phyloP scores from a whole-genome alignment of 2,113 vertebrate species.

The Polypterus bichir region DNA sequence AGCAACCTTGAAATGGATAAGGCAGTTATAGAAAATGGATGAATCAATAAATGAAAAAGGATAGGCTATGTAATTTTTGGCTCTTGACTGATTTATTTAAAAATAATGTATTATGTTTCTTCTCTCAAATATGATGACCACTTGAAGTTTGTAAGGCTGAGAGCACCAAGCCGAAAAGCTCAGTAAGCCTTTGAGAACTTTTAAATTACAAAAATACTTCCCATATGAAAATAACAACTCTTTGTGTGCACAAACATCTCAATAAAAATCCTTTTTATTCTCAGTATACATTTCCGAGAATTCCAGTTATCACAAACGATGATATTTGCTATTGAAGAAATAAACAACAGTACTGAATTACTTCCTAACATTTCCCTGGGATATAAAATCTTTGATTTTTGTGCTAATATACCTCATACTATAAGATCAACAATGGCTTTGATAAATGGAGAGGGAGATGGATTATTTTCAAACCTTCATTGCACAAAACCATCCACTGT shows the following conservation, averaged over 20 bases:
- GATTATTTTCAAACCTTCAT: neutral
- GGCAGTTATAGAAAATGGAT: too few species aligned
- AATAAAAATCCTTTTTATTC: neutral
- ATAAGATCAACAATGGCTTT: slow-evolving; percentile 2
- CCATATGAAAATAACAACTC: neutral
- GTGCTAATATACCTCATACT: neutral
- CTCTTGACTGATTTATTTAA: too few species aligned
- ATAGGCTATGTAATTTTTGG: too few species aligned
- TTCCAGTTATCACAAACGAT: slow-evolving; percentile 8
- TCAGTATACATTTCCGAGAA: slow-evolving; percentile 4
- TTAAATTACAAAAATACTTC: neutral
- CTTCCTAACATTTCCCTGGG: slow-evolving; percentile 9
- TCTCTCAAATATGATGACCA: neutral
- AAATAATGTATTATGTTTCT: neutral
- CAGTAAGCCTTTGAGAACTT: neutral
- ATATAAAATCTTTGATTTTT: slow-evolving; percentile 1
- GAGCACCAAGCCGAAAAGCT: neutral
- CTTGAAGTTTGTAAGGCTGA: neutral
- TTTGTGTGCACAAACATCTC: neutral
- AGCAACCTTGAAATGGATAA: too few species aligned
- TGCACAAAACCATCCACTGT: neutral
- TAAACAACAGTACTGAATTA: slow-evolving; percentile 4
- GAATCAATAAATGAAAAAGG: too few species aligned
- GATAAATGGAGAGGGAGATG: neutral
- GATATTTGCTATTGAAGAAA: slow-evolving; percentile 14